Evolutionary conservation across 2,888 invertebrate species (phyloP), one percentile per base, ranked within the genome.

Genomic region (Phasia obesa): DNA sequence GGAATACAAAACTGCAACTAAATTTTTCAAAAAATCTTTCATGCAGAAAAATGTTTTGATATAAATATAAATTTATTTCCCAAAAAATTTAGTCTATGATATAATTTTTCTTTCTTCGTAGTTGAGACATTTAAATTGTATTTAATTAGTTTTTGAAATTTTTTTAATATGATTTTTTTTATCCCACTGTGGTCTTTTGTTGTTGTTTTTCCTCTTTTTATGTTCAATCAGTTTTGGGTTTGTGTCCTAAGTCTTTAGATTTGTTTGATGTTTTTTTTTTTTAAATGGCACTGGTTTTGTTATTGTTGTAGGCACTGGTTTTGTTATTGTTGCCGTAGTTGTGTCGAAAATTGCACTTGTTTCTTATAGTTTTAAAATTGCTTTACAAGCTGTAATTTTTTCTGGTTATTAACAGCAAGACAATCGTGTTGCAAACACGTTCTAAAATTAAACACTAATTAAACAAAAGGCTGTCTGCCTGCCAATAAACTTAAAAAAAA

Each of bases 401-500:
- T 69, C 5, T 42, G 21, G 13, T 67, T 79, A 67, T 67, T 19
- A 78, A 59, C 59, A 60, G 42, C 62, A 65, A 74, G 35, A 74
- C 44, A 73, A 69, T 80, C 79, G 79, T 80, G 79, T 62, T 80
- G 62, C 55, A 76, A 76, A 76, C 81, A 81, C 76, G 76, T 76
- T 76, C 81, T 81, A 76, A 81, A 81, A 81, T 81, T 71, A 81
- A 81, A 81, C 71, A 65, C 70, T 81, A 76, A 76, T 81, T 76
- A 81, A 65, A 81, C 51, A 76, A 76, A 76, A 71, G 71, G 64
- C 76, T 65, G 60, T 38, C 75, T 65, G 69, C 55, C 74, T 70
- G 69, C 76, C 73, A 67, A 59, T 73, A 73, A 74, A 35, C 65
- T 73, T 53, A 23, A 47, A 60, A 74, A n/a, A n/a, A n/a, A 74